Percentiles rank a stretch among this genome's conserved stretches.
phyloP scores from a whole-genome alignment of 2,797 vertebrate genomes.

The Chromobotia macracanthus region DNA sequence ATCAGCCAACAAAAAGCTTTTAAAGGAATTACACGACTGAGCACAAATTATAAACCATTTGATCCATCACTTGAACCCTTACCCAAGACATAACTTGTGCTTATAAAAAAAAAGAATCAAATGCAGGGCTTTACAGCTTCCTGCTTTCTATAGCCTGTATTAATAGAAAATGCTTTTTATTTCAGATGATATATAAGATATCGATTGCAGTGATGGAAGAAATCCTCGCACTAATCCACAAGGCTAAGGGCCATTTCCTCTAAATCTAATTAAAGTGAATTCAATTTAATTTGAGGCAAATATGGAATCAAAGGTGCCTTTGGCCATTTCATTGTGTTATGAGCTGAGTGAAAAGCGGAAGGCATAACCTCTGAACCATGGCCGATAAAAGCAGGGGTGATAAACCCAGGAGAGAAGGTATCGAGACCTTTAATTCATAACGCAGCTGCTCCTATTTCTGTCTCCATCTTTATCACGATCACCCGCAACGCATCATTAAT shows the following conservation, averaged over 20 bases:
- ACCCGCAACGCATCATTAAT: slow-evolving; percentile 68
- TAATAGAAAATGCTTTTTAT: no score
- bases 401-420: slow-evolving; percentile 25
- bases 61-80: slow-evolving; percentile 56
- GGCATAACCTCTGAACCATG: slow-evolving; percentile 62
- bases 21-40: not conserved
- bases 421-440: slow-evolving; percentile 55
- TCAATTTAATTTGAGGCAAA: slow-evolving; percentile 57
- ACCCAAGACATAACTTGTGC: not conserved
- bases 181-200: slow-evolving; percentile 71
- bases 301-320: slow-evolving; percentile 15
- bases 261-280: slow-evolving; percentile 67
- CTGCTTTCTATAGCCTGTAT: no score
- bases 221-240: slow-evolving; percentile 65
- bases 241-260: slow-evolving; percentile 50
- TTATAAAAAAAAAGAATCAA: slow-evolving; percentile 11
- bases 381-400: slow-evolving; percentile 61
- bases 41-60: slow-evolving; percentile 35
- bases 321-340: slow-evolving; percentile 32
- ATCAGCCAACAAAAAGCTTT: not conserved
- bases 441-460: slow-evolving; percentile 39
- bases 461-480: slow-evolving; percentile 57
- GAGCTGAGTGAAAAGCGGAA: slow-evolving; percentile 37
- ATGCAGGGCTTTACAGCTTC: not conserved
- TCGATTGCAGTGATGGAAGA: slow-evolving; percentile 72